Evolutionary conservation across 2,797 vertebrate species (phyloP), one percentile per base, ranked within the genome.

Genomic region (Eulemur mongoz): DNA sequence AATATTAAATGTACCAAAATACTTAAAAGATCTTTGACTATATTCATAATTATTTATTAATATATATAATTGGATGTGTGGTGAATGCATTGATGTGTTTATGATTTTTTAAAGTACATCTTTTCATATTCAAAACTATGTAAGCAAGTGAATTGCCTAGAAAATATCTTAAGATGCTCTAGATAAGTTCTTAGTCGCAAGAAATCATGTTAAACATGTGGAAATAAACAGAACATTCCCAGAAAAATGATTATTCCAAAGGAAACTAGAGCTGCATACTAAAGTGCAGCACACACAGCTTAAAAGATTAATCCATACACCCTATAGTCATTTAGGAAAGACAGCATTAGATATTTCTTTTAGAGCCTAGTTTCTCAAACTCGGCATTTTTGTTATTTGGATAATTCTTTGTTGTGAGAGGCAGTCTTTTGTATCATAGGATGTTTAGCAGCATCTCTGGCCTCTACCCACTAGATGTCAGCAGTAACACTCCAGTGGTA

Each of bases 31-130:
- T 65, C 35, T 87, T 95, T 89, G 43, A 87, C 27, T 92, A 94
- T 87, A 83, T 88, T 86, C 59, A 27, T 87, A 93, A 90, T 92
- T 22, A 54, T 85, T 94, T 96, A n/a, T 54, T 97, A 79, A 73
- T 23, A 27, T 78, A 80, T 18, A n/a, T 65, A 65, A 84, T 78
- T 91, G n/a, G 57, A 50, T 63, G 12, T 79, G 15, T 52, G 2
- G 20, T 67, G 35, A 91, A 67, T 88, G 32, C 12, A 20, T 63
- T 84, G 25, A 32, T 76, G 8, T 86, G 27, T 80, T 89, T 65
- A 82, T 93, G 67, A 50, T 72, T 40, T 76, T 89, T 57, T 81
- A 91, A 95, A 87, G 73, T 43, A 61, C 25, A 73, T 81, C 32
- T 65, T 3, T 65, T 97, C 67, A 78, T 69, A 91, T 76, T 91